Evolutionary conservation across 30 jellyfish, hydroid and myxozoan species (phyloP), one percentile per base, ranked within the genome.

Genomic region (Hydractinia symbiolongicarpus): DNA sequence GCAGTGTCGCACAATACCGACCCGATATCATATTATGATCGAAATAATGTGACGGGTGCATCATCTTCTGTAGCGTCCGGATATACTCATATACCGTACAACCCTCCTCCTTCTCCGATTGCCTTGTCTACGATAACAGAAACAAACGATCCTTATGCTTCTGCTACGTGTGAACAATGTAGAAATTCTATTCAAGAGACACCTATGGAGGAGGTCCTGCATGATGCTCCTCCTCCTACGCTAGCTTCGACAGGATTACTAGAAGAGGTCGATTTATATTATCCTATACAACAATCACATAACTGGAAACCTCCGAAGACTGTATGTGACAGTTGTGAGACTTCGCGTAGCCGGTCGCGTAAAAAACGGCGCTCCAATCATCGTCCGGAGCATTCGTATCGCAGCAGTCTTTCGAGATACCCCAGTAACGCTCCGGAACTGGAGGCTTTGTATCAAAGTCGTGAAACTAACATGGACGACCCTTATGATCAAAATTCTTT

Each of bases 61-160:
- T 91, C 96, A 5, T 76, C 83, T 66, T 82, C 76, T 58, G 68
- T 95, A 8, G 68, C 84, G 53, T 86, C 98, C 52, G 95, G 80
- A 58, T 91, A 81, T 79, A 80, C 94, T 60, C 98, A 89, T 60
- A 20, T 86, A 55, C 96, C 96, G 13, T 90, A 81, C 13, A 86
- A 91, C 66, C 98, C 98, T 2, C 98, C 98, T n/a, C 98, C 98
- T 75, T 91, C 98, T 61, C 83, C 93, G 5, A 74, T 79, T 79
- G 86, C 96, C 5, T 66, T 90, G 77, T 85, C 97, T 52, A 73
- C 89, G 4, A 73, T 91, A 8, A 56, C 96, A 54, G 98, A 86
- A 13, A 66, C 85, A 5, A 61, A 52, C 8, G 58, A 15, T n/a
- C 54, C 85, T 61, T 60, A 77, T 6, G 78, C 54, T 9, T 77